Evolutionary conservation across 2,888 invertebrate species (phyloP), one percentile per base, ranked within the genome.

Genomic region (Bruchidius siliquastri): DNA sequence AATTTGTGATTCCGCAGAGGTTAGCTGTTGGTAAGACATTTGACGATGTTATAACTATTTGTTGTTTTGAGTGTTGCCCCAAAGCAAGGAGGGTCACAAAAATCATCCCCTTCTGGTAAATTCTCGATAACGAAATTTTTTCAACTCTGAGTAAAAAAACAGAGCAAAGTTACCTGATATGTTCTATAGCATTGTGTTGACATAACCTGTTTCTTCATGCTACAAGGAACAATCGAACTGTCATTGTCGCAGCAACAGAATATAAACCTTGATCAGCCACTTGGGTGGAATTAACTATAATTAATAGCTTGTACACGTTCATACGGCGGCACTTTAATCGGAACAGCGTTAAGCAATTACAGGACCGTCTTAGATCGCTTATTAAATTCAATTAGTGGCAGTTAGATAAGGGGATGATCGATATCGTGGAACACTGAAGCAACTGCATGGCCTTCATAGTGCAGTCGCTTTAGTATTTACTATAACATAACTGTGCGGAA

Each of bases 301-400:
- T 73, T 73, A 71, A 67, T 71, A 67, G 30, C 66, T 20, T 69
- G 18, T 49, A 49, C 49, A 49, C 49, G 73, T 66, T 72, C 67
- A 68, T 20, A 72, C 49, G 49, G 49, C 18, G 67, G 20, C 72
- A 77, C 75, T 77, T 75, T 74, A 74, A 72, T 73, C 74, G 71
- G 72, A 76, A 75, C 75, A 75, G 73, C 73, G 74, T 72, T 49
- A 73, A 73, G 74, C 74, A 75, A 74, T 74, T 74, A 72, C 70
- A 74, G 72, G 74, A 72, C 73, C 69, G 75, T 71, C 74, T 77
- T 72, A 71, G 72, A 72, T 73, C 73, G 70, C 74, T 75, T 74
- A 77, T 77, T 77, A 75, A 72, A 74, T 77, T 75, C 75, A 77
- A 77, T 77, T 77, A 74, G 75, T 26, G 72, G 49, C 49, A 49